A percentile compares a stretch with the other conserved stretches of the same genome.
phyloP scores from a whole-genome alignment of 1,140 invertebrate genomes.

The Zelostemma sp. region DNA sequence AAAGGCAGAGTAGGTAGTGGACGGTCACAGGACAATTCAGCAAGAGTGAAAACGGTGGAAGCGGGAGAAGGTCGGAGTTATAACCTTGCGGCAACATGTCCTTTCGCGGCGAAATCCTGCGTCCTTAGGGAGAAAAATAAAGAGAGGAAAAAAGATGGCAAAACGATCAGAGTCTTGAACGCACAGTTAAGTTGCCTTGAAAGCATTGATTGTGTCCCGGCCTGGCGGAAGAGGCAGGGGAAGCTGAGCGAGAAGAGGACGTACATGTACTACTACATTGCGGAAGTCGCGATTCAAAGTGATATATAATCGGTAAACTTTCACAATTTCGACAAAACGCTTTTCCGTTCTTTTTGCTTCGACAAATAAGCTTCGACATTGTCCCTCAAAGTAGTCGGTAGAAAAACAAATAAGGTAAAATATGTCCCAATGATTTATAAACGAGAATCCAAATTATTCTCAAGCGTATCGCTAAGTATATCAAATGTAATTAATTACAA shows the following conservation, averaged over 20 bases:
- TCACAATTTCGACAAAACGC: constrained; percentile 17
- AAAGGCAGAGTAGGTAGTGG: too few species aligned
- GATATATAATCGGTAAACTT: constrained; percentile 23
- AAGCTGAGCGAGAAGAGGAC: constrained; percentile 3
- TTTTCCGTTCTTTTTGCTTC: background rate
- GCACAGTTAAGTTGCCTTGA: constrained; percentile 6
- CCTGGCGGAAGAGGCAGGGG: constrained; percentile 3
- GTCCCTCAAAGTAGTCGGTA: background rate
- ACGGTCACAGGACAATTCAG: background rate
- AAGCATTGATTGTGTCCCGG: constrained; percentile 21
- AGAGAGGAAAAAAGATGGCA: constrained; percentile 17
- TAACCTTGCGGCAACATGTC: constrained; percentile 18
- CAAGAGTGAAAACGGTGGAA: background rate
- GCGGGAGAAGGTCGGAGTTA: background rate
- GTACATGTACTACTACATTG: constrained; percentile 12
- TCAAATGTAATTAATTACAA: too few species aligned
- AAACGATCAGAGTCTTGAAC: constrained; percentile 11
- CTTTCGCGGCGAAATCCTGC: constrained; percentile 10
- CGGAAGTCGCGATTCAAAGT: constrained; percentile 39
- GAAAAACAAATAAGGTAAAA: too few species aligned
- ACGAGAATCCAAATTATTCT: too few species aligned
- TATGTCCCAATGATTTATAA: too few species aligned
- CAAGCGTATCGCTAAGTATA: too few species aligned
- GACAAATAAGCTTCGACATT: background rate
- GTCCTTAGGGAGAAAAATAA: constrained; percentile 17